Evolutionary conservation across 1,140 invertebrate genomes (phyloP), one percentile per base, ranked within the genome.

Genomic region (Ips nitidus): DNA sequence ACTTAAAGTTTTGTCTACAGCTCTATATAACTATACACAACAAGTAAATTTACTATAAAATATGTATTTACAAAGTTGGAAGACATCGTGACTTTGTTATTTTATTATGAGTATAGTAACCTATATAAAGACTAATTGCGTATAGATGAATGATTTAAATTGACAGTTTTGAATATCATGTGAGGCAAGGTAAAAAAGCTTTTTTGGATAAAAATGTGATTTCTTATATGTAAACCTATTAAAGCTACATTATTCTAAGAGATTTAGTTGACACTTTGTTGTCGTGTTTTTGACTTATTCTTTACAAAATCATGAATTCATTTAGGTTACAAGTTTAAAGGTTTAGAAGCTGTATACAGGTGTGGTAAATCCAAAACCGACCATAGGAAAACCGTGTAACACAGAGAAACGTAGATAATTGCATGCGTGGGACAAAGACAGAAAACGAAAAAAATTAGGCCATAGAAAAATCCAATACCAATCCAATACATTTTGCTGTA

Each of bases 71-170:
- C 61, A 70, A 57, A 41, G 52, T 71, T 73, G 70, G 70, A 71
- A 71, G 70, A 71, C 70, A 8, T 71, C 59, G 57, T 69, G 70
- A 70, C 64, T 71, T 72, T 72, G 68, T 68, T 52, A 71, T 71
- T 64, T 40, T 52, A 63, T 47, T 63, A 63, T 63, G 45, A 67
- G 36, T 37, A 42, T 8, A 50, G 22, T 50, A 50, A 50, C 22
- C 45, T 50, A 50, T 50, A 50, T 50, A 6, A 8, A 50, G 45
- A 50, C 45, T 22, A 50, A 8, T 50, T 1, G 22, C 45, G 3
- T 50, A 8, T 50, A 3, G 22, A 50, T 8, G 22, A 22, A 50
- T 22, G 45, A 50, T 50, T 50, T 50, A 50, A 1, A 50, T 50
- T 50, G 6, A 50, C 45, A 3, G 7, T 50, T 50, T 22, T 50